Evolutionary conservation across 2,797 vertebrate species (phyloP), one percentile per base, ranked within the genome.

Genomic region (Typhlichthys eigenmanni): DNA sequence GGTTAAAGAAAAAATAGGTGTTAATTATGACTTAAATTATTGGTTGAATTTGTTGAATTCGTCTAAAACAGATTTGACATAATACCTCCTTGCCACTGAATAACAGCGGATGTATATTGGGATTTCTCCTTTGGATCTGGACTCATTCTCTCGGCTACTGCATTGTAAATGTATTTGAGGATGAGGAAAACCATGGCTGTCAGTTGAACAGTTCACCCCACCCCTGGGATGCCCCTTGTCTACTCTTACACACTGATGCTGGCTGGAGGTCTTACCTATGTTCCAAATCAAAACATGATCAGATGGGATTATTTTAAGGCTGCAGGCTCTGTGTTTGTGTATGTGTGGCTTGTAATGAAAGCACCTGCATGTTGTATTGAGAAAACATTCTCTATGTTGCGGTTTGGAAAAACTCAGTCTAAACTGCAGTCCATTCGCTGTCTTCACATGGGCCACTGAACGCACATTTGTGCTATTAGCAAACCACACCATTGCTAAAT

Each of bases 351-450:
- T 43, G 7, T 43, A 43, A 43, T 43, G 38, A 62, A 69, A 56
- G 52, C 49, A 47, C 63, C 72, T 43, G 48, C 47, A 66, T 49
- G 55, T 12, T 75, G 55, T 72, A 59, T 61, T 79, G 69, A 67
- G 64, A 55, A 58, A 68, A 54, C 59, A 64, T 47, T 53, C 50
- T 32, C 55, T 48, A 14, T 45, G 5, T 46, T 57, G 9, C 45
- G 5, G n/a, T 45, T 14, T 47, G 38, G 19, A 45, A 46, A 38
- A 43, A 58, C 2, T 17, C 24, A 17, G 3, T 55, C 13, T 38
- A 29, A 32, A 50, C 49, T 53, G 51, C 12, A 19, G 19, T 16
- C 17, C 11, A 17, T 19, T 11, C 19, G 51, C 16, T 24, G 24
- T 29, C 24, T 29, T 17, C 51, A 53, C 38, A 43, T 9, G 38